A percentile compares a stretch with the other conserved stretches of the same genome.
These are phyloP conservation scores for Acrocephalus arundinaceus DNA, from an alignment of 2,113 vertebrate species.

Conservation along the genomic window DNA sequence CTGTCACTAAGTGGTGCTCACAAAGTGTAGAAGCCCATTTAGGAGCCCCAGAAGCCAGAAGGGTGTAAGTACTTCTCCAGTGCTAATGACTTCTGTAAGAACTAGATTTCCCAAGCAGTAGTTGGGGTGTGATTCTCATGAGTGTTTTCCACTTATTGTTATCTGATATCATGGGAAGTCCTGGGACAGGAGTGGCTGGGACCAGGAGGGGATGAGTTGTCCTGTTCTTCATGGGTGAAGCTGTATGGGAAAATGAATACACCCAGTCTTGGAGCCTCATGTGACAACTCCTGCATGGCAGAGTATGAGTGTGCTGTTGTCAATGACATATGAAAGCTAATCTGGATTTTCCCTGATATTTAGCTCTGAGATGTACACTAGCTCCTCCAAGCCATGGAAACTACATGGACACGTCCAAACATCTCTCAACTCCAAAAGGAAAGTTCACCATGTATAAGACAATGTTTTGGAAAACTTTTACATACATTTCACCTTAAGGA, in stretches of 20 bases:
- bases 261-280: not conserved
- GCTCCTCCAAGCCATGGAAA: not conserved
- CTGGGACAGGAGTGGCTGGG: not conserved
- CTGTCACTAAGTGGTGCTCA: not conserved
- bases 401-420: not conserved
- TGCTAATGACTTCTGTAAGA: not conserved
- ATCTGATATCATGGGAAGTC: not conserved
- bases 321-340: not conserved
- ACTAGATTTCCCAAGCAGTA: not conserved
- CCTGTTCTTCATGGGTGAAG: not conserved
- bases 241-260: not conserved
- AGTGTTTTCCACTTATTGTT: not conserved
- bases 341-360: not conserved
- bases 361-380: not conserved
- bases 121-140: accelerated
- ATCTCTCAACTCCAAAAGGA: not conserved
- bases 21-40: not conserved
- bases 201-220: not conserved
- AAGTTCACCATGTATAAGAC: not conserved
- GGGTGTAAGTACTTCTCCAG: not conserved
- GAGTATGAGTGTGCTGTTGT: not conserved
- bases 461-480: not conserved
- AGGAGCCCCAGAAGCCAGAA: not conserved
- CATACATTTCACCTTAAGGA: not conserved
- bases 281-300: not conserved